Evolutionary conservation across 1,140 invertebrate genomes (phyloP).

Genomic region (Drosophila nigrodunni): DNA sequence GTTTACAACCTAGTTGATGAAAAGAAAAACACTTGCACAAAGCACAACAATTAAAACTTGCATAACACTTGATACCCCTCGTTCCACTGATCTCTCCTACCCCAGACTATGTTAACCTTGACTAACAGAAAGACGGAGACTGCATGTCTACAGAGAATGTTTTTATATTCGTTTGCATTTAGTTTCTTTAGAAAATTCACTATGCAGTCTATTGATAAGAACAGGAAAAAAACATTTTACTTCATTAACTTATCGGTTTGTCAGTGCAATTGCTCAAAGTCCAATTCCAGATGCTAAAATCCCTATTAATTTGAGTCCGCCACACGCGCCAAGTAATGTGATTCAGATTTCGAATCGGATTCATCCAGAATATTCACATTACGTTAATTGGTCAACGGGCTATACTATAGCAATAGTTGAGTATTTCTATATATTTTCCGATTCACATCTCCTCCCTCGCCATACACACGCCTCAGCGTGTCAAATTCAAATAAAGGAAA

Average conservation of each 20-base stretch:
- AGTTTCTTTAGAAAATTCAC: slow-evolving; percentile 4
- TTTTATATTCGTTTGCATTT: slow-evolving; percentile 8
- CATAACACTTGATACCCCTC: not conserved
- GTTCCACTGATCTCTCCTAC: not conserved
- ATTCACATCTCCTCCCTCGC: not conserved
- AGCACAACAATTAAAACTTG: slow-evolving; percentile 1
- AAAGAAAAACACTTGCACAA: slow-evolving; percentile 2
- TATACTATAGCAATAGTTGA: not conserved
- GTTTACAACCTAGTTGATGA: not conserved
- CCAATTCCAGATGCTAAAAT: slow-evolving; percentile 5
- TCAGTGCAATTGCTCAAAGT: slow-evolving; percentile 32
- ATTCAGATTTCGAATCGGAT: slow-evolving; percentile 37
- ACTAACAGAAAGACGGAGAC: slow-evolving; percentile 8
- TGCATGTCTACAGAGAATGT: slow-evolving; percentile 26
- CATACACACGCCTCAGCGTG: slow-evolving; percentile 58
- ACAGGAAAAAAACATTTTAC: not conserved
- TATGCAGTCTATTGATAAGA: slow-evolving; percentile 30
- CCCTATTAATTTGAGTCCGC: slow-evolving; percentile 23
- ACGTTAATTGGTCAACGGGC: slow-evolving; percentile 22
- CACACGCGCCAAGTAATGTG: slow-evolving; percentile 28
- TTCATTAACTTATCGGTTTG: slow-evolving; percentile 43
- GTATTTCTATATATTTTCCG: not conserved
- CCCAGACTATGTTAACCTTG: slow-evolving; percentile 5
- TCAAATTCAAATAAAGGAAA: slow-evolving; percentile 45
- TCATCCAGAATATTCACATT: slow-evolving; percentile 27